Base-by-base conservation (phyloP, 2,797 vertebrate genomes). In the Anisognathus igniventris region DNA sequence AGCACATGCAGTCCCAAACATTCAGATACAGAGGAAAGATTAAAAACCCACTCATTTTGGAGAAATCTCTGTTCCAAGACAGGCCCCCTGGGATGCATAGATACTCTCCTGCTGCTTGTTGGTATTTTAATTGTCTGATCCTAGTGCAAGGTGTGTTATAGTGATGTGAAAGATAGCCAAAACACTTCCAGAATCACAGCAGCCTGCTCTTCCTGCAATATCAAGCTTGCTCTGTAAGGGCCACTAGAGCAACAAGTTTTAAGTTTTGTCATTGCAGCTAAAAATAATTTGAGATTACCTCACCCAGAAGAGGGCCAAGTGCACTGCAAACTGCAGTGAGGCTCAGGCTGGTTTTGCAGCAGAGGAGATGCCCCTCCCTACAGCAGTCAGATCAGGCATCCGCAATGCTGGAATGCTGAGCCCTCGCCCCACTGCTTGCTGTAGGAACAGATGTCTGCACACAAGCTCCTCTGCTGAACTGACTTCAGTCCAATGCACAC, bases 271-370 rank as follows among this genome's bases (percentile, higher is more conserved):
- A 92, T 72, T 1, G 10, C 71, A 88, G 90, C 94, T 95, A 93
- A 96, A 95, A 94, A 94, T 95, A 96, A 70, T 64, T 88, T 3
- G 35, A 82, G 93, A 95, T 96, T 86, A 95, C 92, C 51, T 95
- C 90, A 95, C 48, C 48, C 62, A 57, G 61, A 90, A 71, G 82
- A 88, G 28, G 42, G 47, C 72, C 72, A 74, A 80, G 72, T 24
- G 72, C 61, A 65, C 87, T 66, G 70, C 76, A 40, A 68, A 19
- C 85, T 86, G 66, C 76, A 88, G 79, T 0, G 33, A 88, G 53
- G 50, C 86, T 95, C 68, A 30, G 76, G 1, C 58, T 56, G 51
- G 42, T 31, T 88, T 75, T 1, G 0, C 28, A 88, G 91, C 37
- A 2, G 56, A 58, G 23, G 25, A 64, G n/a, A 14, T 0, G 3